Evolutionary conservation across 2,888 invertebrate genomes (phyloP).

Genomic region (Campoplex nolae): DNA sequence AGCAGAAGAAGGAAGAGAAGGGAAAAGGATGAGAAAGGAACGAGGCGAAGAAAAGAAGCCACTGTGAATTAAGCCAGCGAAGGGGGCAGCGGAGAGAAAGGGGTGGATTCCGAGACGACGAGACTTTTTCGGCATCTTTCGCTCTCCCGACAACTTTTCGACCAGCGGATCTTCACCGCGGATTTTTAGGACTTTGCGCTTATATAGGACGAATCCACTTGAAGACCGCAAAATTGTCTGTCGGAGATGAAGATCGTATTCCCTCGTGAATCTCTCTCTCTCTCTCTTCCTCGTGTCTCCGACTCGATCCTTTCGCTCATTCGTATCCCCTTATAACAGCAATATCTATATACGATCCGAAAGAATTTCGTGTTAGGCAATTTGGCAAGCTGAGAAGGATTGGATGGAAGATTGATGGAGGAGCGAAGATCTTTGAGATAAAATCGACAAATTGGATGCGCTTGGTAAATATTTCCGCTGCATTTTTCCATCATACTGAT

Average conservation of each 20-base stretch:
- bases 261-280: conserved; percentile 41
- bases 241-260: conserved; percentile 66
- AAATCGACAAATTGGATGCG: conserved; percentile 45
- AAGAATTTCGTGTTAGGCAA: conserved; percentile 53
- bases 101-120: conserved; percentile 59
- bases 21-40: conserved; percentile 56
- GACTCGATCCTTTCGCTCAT: conserved; percentile 15
- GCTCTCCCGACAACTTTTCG: conserved; percentile 32
- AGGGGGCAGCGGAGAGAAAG: conserved; percentile 2
- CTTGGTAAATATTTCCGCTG: conserved; percentile 18
- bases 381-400: conserved; percentile 55
- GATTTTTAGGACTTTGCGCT: conserved; percentile 58
- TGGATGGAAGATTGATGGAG: conserved; percentile 63
- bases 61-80: conserved; percentile 69
- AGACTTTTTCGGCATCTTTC: conserved; percentile 52
- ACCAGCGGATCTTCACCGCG: conserved; percentile 13
- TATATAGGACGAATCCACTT: conserved; percentile 51
- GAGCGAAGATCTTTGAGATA: conserved; percentile 17
- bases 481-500: not conserved
- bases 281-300: not conserved
- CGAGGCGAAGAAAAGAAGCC: conserved; percentile 65
- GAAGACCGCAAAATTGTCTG: conserved; percentile 60
- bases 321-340: not conserved
- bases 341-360: conserved; percentile 20
- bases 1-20: conserved; percentile 32